Conservation (phyloP, 2,797 vertebrate genomes). For the Sebastes nivosus region DNA sequence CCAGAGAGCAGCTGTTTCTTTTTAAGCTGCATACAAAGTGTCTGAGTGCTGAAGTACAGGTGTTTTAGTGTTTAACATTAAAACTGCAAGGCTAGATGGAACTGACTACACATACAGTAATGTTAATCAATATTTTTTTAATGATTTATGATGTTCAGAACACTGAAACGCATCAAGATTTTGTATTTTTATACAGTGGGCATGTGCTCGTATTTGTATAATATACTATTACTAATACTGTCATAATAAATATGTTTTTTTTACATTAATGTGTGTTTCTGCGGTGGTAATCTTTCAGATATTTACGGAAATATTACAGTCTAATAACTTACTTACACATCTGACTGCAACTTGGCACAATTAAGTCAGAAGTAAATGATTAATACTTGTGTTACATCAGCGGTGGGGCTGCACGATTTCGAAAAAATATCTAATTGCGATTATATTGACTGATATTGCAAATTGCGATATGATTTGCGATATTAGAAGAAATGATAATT, state of each 20-base stretch:
- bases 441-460: too few relatives aligned
- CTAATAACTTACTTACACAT: background rate
- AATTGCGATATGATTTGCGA: too few relatives aligned
- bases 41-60: background rate
- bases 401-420: rapidly evolving
- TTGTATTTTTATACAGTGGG: conserved; percentile 66
- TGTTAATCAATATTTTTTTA: conserved; percentile 31
- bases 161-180: conserved; percentile 38
- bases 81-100: conserved; percentile 47
- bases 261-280: conserved; percentile 51
- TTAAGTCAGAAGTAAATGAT: too few relatives aligned
- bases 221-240: conserved; percentile 77
- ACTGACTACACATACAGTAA: conserved; percentile 55
- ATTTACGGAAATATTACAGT: background rate
- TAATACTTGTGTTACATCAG: too few relatives aligned
- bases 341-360: background rate
- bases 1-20: background rate
- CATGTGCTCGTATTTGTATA: conserved; percentile 67
- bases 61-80: conserved; percentile 3
- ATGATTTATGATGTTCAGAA: conserved; percentile 27
- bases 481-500: too few relatives aligned
- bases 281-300: background rate
- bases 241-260: conserved; percentile 81
- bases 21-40: background rate
- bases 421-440: too few relatives aligned